phyloP scores from a whole-genome alignment of 2,888 invertebrate species.

The Acrobasis repandana region DNA sequence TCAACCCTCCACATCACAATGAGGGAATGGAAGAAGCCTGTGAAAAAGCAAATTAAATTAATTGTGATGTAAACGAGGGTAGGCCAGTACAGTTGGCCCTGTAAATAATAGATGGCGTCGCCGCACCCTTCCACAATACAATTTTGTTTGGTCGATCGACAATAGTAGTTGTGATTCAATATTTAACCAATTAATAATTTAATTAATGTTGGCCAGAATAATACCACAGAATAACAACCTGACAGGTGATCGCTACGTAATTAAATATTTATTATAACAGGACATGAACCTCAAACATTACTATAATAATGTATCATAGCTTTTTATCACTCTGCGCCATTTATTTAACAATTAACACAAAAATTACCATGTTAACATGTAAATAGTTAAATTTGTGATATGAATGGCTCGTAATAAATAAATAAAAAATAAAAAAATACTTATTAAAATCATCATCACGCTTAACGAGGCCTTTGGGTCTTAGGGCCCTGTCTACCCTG shows the following conservation, averaged over 20 bases:
- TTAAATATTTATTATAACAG: neutral
- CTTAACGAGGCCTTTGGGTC: too few relatives aligned
- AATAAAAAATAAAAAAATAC: too few relatives aligned
- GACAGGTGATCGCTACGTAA: neutral
- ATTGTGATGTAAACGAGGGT: slow-evolving; percentile 81
- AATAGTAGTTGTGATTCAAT: slow-evolving; percentile 28
- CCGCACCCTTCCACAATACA: slow-evolving; percentile 62
- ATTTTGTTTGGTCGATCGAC: slow-evolving; percentile 49
- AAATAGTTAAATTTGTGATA: too few relatives aligned
- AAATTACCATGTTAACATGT: too few relatives aligned
- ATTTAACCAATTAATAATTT: slow-evolving; percentile 21
- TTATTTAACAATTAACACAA: too few relatives aligned
- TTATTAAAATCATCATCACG: too few relatives aligned
- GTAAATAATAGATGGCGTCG: slow-evolving; percentile 71
- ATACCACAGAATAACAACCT: slow-evolving; percentile 9
- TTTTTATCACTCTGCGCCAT: neutral
- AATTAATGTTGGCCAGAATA: slow-evolving; percentile 18
- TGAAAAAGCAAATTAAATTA: slow-evolving; percentile 82
- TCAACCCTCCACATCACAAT: slow-evolving; percentile 72
- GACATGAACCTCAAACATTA: slow-evolving; percentile 3
- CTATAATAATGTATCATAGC: slow-evolving; percentile 30
- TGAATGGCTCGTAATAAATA: too few relatives aligned
- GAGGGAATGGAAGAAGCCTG: slow-evolving; percentile 77
- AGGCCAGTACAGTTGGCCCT: slow-evolving; percentile 60
- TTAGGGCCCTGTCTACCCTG: too few relatives aligned